Base-by-base conservation (phyloP, 1,140 invertebrate genomes). In the Calephelis nemesis region DNA sequence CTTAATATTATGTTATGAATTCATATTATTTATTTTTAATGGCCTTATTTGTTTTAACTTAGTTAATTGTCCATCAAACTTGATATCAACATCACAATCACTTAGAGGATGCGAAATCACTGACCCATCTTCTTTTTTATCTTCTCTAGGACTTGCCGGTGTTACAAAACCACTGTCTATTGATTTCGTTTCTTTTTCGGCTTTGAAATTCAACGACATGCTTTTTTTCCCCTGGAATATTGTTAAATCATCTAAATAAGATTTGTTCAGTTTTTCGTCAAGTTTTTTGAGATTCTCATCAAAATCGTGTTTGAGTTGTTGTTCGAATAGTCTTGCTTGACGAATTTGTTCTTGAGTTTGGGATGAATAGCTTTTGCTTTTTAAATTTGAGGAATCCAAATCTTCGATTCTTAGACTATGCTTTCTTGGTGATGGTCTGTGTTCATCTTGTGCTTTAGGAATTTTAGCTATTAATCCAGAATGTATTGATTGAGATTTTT, bases 311-410 rank as follows among this genome's bases (percentile, higher is more conserved):
- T 93, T 93, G 48, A 92, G 65, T 69, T 92, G 87, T 68, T 89
- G 80, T 39, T 92, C 91, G 67, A 91, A 90, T 0, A 88, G 45
- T 39, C 92, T 83, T 67, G 94, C 93, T 68, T 94, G 93, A 7
- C 93, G 85, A 48, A 95, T 95, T 67, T 95, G 93, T 77, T 94
- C 94, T 76, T 95, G 94, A 6, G 94, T 94, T 70, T 92, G 94
- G 0, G 94, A 39, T 93, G 63, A 95, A 95, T 70, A 94, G 47
- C 65, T 60, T 60, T 15, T 67, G 42, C 45, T 67, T 48, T 40
- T 58, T 19, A 60, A 60, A 60, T 60, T 39, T n/a, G 54, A 11
- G 12, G n/a, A 15, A 30, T 94, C 69, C 67, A 79, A 70, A 40
- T 72, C 79, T 64, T 85, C 82, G 5, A 75, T 77, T 13, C 80